Conservation (phyloP, 2,888 invertebrate species). For the Biston stratarius region DNA sequence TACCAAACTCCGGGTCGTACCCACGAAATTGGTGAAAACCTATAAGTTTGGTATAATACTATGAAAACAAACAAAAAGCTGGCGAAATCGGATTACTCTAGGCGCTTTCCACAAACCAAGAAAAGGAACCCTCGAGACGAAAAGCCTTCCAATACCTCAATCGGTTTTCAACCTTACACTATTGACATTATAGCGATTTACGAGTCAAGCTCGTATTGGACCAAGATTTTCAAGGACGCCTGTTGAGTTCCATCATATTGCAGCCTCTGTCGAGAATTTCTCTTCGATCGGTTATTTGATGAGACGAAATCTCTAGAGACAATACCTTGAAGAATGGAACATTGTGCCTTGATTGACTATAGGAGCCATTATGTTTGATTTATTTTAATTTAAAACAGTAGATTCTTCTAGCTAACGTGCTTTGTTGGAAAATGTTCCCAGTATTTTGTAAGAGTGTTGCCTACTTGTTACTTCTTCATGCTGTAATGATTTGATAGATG, state of each 20-base stretch:
- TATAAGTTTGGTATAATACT: conserved; percentile 55
- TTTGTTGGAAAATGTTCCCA: too few species aligned
- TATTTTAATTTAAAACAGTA: too few species aligned
- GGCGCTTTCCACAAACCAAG: conserved; percentile 48
- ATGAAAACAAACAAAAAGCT: conserved; percentile 58
- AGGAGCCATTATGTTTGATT: neutral
- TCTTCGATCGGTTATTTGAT: conserved; percentile 9
- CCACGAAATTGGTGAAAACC: conserved; percentile 49
- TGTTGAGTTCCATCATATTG: conserved; percentile 21
- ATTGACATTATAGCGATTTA: conserved; percentile 10
- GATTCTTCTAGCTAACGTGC: too few species aligned
- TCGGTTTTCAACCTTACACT: conserved; percentile 2
- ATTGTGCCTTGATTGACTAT: neutral
- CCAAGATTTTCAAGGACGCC: conserved; percentile 12
- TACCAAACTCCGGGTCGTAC: neutral
- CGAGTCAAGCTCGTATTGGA: conserved; percentile 5
- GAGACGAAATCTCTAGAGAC: neutral
- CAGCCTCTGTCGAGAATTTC: neutral
- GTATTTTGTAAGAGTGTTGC: too few species aligned
- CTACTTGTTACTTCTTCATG: too few species aligned
- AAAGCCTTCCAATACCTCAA: conserved; percentile 4
- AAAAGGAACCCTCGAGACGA: conserved; percentile 13
- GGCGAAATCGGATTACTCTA: conserved; percentile 61
- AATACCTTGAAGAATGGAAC: neutral
- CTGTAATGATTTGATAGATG: too few species aligned